phyloP scores from a whole-genome alignment of 2,888 invertebrate genomes.

The Diplazon laetatorius region DNA sequence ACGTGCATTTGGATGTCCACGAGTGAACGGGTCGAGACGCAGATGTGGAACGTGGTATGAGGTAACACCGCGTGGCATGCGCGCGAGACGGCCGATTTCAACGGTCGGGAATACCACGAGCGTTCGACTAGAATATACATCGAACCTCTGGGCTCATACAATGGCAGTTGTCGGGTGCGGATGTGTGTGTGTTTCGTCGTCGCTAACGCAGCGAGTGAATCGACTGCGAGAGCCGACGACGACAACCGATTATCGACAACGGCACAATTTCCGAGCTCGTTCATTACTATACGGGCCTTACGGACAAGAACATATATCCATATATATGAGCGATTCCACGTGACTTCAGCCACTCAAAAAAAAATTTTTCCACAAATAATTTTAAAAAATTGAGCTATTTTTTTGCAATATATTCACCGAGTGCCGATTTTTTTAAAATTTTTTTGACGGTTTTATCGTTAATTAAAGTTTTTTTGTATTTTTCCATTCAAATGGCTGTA shows the following conservation, averaged over 20 bases:
- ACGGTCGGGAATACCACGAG: neutral
- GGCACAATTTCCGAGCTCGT: constrained; percentile 36
- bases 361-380: too few relatives aligned
- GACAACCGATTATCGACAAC: constrained; percentile 48
- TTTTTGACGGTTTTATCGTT: too few relatives aligned
- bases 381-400: too few relatives aligned
- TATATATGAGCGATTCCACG: too few relatives aligned
- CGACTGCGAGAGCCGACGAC: constrained; percentile 10
- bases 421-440: too few relatives aligned
- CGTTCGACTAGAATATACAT: constrained; percentile 13
- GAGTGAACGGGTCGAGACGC: neutral
- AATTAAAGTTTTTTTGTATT: too few relatives aligned
- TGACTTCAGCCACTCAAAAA: too few relatives aligned
- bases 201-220: neutral
- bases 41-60: neutral
- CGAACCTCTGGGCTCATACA: neutral
- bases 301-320: neutral
- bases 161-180: neutral
- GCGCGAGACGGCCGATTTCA: constrained; percentile 4
- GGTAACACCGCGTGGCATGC: constrained; percentile 21
- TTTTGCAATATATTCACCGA: too few relatives aligned
- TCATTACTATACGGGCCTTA: constrained; percentile 23
- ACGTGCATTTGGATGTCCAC: neutral
- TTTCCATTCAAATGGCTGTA: too few relatives aligned
- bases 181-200: neutral